phyloP scores from a whole-genome alignment of 2,113 vertebrate species.

The Aptenodytes forsteri region DNA sequence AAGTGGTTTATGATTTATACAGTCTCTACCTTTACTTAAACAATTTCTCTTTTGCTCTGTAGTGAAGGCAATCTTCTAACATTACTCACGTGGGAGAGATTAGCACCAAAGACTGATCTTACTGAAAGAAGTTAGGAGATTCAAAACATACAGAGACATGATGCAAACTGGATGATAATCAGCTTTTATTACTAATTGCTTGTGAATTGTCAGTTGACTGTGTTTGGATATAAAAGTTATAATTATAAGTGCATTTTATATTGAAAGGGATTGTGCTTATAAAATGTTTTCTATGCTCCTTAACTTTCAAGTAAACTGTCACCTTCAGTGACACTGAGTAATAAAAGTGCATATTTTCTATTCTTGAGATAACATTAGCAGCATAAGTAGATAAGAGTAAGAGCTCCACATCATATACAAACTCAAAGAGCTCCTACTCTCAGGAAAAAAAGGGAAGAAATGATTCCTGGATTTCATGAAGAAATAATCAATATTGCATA shows the following conservation, averaged over 20 bases:
- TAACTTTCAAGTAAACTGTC: background rate
- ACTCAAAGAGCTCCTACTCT: background rate
- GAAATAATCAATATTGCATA: background rate
- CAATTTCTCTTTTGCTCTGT: constrained; percentile 58
- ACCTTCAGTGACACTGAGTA: background rate
- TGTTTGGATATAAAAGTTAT: background rate
- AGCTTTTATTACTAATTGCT: constrained; percentile 23
- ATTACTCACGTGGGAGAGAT: constrained; percentile 59
- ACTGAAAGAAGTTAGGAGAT: constrained; percentile 30
- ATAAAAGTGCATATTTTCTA: background rate
- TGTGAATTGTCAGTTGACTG: background rate
- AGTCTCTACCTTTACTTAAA: constrained; percentile 65
- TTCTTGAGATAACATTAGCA: background rate
- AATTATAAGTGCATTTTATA: background rate
- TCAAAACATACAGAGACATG: background rate
- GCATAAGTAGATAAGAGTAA: background rate
- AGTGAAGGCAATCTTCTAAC: constrained; percentile 52
- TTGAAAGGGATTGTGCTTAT: background rate
- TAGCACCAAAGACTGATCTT: constrained; percentile 38
- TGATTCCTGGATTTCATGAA: background rate
- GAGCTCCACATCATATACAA: background rate
- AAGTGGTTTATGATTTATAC: constrained; percentile 68
- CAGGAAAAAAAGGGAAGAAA: background rate
- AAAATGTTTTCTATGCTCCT: background rate
- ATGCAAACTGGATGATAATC: background rate